These are phyloP conservation scores for Zalophus californianus DNA, from an alignment of 2,797 vertebrate genomes.

Conservation along the genomic window DNA sequence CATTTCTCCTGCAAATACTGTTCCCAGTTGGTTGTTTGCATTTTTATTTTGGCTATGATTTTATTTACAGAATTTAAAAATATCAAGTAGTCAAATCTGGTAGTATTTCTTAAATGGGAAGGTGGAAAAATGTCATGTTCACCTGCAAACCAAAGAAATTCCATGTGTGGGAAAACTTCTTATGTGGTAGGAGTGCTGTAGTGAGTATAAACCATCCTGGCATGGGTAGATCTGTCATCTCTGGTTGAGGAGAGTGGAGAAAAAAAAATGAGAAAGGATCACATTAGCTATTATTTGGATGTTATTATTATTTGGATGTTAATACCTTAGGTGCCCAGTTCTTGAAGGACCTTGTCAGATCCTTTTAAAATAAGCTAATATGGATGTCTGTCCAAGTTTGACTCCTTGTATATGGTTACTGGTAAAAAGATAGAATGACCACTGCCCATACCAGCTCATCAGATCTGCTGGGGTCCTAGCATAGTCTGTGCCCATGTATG, in stretches of 20 bases:
- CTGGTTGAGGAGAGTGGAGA: background rate
- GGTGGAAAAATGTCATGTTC: background rate
- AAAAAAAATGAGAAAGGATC: background rate
- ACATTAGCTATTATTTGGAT: background rate
- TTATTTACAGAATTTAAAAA: conserved; percentile 27
- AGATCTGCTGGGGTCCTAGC: background rate
- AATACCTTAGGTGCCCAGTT: background rate
- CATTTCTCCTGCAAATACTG: conserved; percentile 17
- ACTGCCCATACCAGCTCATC: background rate
- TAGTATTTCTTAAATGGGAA: conserved; percentile 33
- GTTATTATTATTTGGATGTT: background rate
- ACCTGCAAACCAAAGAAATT: background rate
- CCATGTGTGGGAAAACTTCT: background rate
- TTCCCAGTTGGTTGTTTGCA: background rate
- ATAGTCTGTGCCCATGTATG: background rate
- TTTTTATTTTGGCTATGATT: conserved; percentile 49
- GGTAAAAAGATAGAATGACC: background rate
- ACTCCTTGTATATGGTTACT: background rate
- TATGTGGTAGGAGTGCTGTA: background rate
- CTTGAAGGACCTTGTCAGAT: background rate
- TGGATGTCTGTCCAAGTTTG: background rate
- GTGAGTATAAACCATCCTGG: background rate
- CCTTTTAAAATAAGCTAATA: background rate
- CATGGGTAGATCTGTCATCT: background rate
- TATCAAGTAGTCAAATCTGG: background rate